phyloP scores from a whole-genome alignment of 2,888 invertebrate species.

The Trissoscelio sp. region DNA sequence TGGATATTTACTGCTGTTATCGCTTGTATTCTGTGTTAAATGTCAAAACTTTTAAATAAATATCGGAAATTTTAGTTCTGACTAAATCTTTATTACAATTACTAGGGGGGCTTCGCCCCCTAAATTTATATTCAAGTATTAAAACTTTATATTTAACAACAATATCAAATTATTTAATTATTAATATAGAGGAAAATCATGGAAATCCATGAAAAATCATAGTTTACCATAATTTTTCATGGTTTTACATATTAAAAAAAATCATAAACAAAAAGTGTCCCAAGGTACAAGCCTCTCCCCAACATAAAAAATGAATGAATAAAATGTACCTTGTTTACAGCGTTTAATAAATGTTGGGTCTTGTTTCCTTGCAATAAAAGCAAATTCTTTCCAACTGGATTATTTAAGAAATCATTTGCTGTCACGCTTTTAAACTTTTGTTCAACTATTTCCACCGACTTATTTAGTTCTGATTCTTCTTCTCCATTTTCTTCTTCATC shows the following conservation, averaged over 20 bases:
- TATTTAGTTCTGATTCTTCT: conserved; percentile 72
- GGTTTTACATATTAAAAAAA: too few relatives aligned
- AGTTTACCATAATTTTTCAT: too few relatives aligned
- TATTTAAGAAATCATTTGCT: conserved; percentile 83
- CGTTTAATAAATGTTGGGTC: conserved; percentile 73
- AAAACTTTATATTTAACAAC: too few relatives aligned
- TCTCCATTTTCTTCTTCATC: conserved; percentile 78
- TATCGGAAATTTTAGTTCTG: neutral
- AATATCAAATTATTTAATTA: too few relatives aligned
- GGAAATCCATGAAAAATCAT: too few relatives aligned
- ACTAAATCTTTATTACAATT: too few relatives aligned
- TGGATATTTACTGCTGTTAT: conserved; percentile 60
- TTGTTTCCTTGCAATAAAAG: conserved; percentile 83
- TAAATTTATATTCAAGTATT: too few relatives aligned
- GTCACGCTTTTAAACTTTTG: conserved; percentile 74
- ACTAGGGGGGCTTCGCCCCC: too few relatives aligned
- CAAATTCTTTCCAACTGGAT: conserved; percentile 84
- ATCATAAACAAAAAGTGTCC: too few relatives aligned
- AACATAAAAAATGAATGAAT: too few relatives aligned
- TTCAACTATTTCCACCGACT: conserved; percentile 54
- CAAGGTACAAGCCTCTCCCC: too few relatives aligned
- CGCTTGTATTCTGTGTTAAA: neutral
- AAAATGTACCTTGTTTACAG: conserved; percentile 71
- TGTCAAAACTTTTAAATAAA: neutral
- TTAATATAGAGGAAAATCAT: too few relatives aligned